Evolutionary conservation across 2,888 invertebrate genomes (phyloP).

Genomic region (Leucoma salicis): DNA sequence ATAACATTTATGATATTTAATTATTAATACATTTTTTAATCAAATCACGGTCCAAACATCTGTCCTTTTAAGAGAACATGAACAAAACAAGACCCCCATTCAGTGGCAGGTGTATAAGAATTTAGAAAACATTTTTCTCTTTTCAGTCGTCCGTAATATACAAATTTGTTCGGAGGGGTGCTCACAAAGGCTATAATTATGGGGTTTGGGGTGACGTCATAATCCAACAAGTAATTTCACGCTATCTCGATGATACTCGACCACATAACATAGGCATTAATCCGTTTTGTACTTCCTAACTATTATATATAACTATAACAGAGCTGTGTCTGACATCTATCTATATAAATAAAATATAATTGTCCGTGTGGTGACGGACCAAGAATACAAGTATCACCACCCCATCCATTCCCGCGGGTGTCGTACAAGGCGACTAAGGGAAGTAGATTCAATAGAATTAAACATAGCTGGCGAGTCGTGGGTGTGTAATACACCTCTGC

Average conservation of each 20-base stretch:
- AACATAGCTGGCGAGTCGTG: too few species aligned
- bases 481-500: too few species aligned
- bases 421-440: too few species aligned
- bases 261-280: not conserved
- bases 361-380: too few species aligned
- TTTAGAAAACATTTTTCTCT: constrained; percentile 39
- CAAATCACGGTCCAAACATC: constrained; percentile 9
- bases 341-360: too few species aligned
- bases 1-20: not conserved
- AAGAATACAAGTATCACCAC: too few species aligned
- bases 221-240: constrained; percentile 33
- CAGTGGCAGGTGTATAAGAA: constrained; percentile 50
- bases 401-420: too few species aligned
- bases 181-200: constrained; percentile 58
- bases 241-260: constrained; percentile 8
- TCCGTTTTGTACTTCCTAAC: not conserved
- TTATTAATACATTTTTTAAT: not conserved
- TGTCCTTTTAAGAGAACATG: constrained; percentile 5
- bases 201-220: constrained; percentile 28
- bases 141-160: constrained; percentile 42
- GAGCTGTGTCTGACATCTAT: too few species aligned
- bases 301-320: too few species aligned
- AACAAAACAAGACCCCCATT: constrained; percentile 6
- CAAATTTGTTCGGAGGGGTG: constrained; percentile 42
- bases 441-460: too few species aligned